Conservation (phyloP, 92 coral and sea anemone genomes). For the Phenganax subtilis region DNA sequence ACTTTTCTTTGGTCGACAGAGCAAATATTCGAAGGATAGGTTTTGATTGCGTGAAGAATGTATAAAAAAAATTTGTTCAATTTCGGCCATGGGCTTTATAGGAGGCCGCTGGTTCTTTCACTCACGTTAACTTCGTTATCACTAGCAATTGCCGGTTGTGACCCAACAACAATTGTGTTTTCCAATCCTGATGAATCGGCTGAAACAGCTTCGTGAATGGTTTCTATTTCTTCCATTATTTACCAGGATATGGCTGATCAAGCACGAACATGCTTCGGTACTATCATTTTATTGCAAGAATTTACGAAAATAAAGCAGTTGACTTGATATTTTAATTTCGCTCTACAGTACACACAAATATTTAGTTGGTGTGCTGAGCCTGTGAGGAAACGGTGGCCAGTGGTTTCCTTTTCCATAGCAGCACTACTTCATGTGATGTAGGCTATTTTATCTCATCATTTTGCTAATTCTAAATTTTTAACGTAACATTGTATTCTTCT, state of each 20-base stretch:
- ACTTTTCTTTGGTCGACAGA: neutral
- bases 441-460: neutral
- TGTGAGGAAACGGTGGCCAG: neutral
- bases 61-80: neutral
- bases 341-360: neutral
- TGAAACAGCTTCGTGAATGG: neutral
- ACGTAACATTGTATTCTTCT: neutral
- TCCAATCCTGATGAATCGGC: neutral
- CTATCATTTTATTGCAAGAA: neutral
- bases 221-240: neutral
- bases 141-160: neutral
- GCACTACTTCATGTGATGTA: neutral
- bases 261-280: neutral
- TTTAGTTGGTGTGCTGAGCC: neutral
- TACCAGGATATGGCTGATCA: neutral
- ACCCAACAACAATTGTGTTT: neutral
- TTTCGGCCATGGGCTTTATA: neutral
- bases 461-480: neutral
- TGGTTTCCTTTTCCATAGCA: neutral
- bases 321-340: neutral
- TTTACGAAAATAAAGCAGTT: neutral
- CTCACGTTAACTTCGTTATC: neutral
- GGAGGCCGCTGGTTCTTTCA: neutral
- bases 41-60: neutral
- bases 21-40: neutral